Percentiles rank a stretch among this genome's conserved stretches.
Conservation (phyloP, 2,888 invertebrate genomes). For the Polyploca ridens region DNA sequence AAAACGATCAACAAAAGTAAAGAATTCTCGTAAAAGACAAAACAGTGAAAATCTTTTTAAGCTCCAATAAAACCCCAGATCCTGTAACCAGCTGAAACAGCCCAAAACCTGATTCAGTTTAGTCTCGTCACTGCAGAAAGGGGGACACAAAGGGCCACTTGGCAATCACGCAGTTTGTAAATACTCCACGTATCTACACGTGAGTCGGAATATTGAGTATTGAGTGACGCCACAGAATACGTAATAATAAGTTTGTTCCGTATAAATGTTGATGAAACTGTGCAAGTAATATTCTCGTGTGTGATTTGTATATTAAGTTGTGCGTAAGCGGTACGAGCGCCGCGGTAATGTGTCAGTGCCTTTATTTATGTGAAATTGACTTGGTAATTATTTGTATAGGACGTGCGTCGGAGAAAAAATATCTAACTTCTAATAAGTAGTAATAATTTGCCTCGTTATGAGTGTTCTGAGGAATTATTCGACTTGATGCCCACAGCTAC, state of each 20-base stretch:
- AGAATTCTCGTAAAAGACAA: too few relatives aligned
- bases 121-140: conserved; percentile 41
- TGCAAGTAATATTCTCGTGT: neutral
- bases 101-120: conserved; percentile 33
- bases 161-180: conserved; percentile 40
- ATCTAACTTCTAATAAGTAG: too few relatives aligned
- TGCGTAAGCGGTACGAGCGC: neutral
- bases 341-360: neutral
- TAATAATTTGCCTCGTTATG: too few relatives aligned
- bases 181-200: conserved; percentile 39
- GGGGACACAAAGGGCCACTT: conserved; percentile 37
- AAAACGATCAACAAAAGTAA: too few relatives aligned
- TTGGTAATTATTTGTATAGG: neutral
- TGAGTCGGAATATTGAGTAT: conserved; percentile 28
- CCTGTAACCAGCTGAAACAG: conserved; percentile 14
- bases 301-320: conserved; percentile 1
- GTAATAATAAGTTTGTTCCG: conserved; percentile 8
- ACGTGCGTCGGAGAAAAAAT: too few relatives aligned
- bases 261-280: neutral
- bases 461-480: too few relatives aligned
- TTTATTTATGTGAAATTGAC: neutral
- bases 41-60: neutral
- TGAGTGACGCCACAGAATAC: conserved; percentile 15
- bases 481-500: too few relatives aligned
- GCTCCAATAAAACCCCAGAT: neutral